Evolutionary conservation across 2,113 vertebrate species (phyloP), one percentile per base, ranked within the genome.

Genomic region (Hydropotes inermis): DNA sequence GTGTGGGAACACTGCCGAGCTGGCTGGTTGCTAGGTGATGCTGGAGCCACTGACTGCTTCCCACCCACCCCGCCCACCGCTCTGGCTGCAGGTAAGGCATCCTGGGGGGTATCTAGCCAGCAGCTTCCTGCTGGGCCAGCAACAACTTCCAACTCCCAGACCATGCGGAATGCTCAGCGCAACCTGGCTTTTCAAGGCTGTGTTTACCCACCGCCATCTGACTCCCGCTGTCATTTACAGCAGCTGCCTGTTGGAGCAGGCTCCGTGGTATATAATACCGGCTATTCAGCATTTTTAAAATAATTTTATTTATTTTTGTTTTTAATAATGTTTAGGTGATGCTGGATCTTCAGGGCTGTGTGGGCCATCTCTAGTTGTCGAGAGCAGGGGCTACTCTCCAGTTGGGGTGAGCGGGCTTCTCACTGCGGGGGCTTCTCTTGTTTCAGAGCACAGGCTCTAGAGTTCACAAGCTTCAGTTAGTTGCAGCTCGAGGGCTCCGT

Each of bases 211-310:
- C 36, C 0, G 0, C 85, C 39, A 11, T 8, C 12, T 83, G 70
- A 36, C 14, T 16, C 19, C 7, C 6, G 21, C 52, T 7, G 0
- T 61, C 14, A 33, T 57, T 70, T 61, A 30, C 0, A 1, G 23
- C 9, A 61, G 83, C 43, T 43, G 81, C n/a, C 52, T 67, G 8
- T 58, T 43, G 27, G 50, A 36, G 47, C 52, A 7, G 28, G 57
- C 74, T 90, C 16, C 1, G 1, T n/a, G n/a, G 12, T 30, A 3
- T 74, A 39, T 13, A 23, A 67, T 17, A 81, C 17, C 25, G 2
- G 13, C 43, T 58, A 27, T 25, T 64, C 36, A 57, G 14, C 52
- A 54, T 47, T 70, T 55, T 50, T 0, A 74, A 54, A 76, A 27
- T 43, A 43, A 27, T 43, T 76, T 14, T 43, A 14, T 76, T 7